Percentiles rank a stretch among this genome's conserved stretches.
phyloP scores from a whole-genome alignment of 92 coral and sea anemone species.

The Desmophyllum pertusum region DNA sequence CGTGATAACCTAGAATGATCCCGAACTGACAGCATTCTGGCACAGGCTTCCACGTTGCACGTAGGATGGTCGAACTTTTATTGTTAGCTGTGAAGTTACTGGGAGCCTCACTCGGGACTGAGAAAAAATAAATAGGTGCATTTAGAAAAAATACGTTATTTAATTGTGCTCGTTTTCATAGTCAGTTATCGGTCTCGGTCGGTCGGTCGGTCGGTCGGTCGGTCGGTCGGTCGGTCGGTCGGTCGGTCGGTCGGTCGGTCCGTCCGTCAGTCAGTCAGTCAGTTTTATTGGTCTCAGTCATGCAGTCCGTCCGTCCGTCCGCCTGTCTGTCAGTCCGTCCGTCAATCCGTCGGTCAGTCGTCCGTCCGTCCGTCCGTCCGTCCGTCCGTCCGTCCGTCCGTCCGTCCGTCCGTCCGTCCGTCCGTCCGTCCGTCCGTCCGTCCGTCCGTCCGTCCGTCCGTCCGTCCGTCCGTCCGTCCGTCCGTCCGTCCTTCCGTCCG shows the following conservation, averaged over 20 bases:
- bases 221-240: neutral
- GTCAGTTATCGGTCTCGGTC: too few species aligned
- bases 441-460: neutral
- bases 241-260: neutral
- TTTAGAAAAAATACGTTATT: too few species aligned
- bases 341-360: neutral
- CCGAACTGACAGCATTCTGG: slow-evolving; percentile 66
- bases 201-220: neutral
- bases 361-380: neutral
- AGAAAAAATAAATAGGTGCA: too few species aligned
- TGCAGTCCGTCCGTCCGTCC: neutral
- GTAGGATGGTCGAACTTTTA: slow-evolving; percentile 66
- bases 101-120: slow-evolving; percentile 81
- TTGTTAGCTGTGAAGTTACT: slow-evolving; percentile 54
- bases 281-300: too few species aligned
- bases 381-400: neutral
- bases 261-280: neutral
- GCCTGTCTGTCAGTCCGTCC: neutral
- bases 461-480: neutral
- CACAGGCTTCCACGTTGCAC: slow-evolving; percentile 68
- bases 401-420: neutral
- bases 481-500: too few species aligned
- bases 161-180: too few species aligned
- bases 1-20: slow-evolving; percentile 68
- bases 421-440: neutral